Base-by-base conservation (phyloP, 2,113 vertebrate genomes). In the Saimiri boliviensis region DNA sequence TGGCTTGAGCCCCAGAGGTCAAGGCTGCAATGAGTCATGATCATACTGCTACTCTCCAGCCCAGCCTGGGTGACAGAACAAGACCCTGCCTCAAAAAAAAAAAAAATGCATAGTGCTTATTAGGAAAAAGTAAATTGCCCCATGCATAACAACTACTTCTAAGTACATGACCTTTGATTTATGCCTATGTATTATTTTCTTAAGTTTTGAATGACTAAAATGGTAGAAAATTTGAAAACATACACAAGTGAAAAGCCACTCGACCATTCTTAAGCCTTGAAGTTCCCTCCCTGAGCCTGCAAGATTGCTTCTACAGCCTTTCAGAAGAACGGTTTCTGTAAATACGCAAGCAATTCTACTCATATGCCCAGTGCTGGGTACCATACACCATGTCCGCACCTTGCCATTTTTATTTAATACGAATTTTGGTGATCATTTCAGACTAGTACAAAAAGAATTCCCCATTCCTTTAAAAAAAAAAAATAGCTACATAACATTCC, bases 361-460 rank as follows among this genome's bases (percentile, higher is more conserved):
- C 47, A 0, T 35, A 10, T 37, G 16, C n/a, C 27, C 23, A 2
- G 11, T 56, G 11, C 2, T 23, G 3, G 21, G 27, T 3, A 71
- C 63, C 8, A 0, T 4, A 11, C 2, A 19, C 2, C 20, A 19
- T 27, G 8, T 13, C 37, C 8, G 6, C 1, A 2, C 14, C 86
- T 52, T 19, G 27, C 49, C 42, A 5, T 35, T 85, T 49, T 42
- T 40, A 0, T 63, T 76, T 56, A 21, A 49, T 30, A 1, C 86
- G 45, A 4, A 20, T 45, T 10, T 60, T 32, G 42, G 49, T 23
- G 25, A 40, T 82, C 11, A 63, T 82, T 27, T 60, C 30, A 4
- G 40, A 58, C 30, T 40, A 77, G 10, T 21, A 74, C 79, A 83
- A 9, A 77, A 89, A 58, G 37, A 47, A 20, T 13, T 16, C 14